Evolutionary conservation across 2,797 vertebrate species (phyloP).

Genomic region (Synaphobranchus kaupii): DNA sequence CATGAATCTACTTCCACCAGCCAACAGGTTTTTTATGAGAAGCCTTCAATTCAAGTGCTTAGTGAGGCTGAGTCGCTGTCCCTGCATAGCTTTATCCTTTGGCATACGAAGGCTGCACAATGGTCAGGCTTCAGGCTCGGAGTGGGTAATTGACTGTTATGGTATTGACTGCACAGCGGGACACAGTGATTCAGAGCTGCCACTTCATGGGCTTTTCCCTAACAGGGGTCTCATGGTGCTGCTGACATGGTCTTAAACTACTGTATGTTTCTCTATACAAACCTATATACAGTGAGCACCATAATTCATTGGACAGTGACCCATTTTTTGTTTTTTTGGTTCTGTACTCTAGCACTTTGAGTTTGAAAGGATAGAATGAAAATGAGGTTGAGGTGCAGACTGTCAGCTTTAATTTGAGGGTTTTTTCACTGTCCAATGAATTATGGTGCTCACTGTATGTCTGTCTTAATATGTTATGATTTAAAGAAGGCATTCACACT

Average conservation of each 20-base stretch:
- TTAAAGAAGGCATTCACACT: neutral
- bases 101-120: neutral
- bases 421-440: no score
- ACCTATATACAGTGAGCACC: neutral
- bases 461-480: neutral
- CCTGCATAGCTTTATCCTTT: neutral
- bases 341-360: no score
- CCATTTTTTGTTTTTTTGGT: no score
- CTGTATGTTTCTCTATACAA: neutral
- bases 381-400: no score
- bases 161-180: neutral
- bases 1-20: neutral
- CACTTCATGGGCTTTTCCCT: neutral
- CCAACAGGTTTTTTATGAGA: neutral
- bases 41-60: neutral
- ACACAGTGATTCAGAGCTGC: neutral
- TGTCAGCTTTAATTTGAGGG: no score
- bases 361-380: no score
- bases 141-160: neutral
- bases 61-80: neutral
- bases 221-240: neutral
- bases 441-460: no score
- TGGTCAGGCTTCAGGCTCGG: neutral
- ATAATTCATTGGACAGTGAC: no score
- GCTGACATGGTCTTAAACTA: neutral